These are phyloP conservation scores for Psittacula echo DNA, from an alignment of 2,797 vertebrate species.

Conservation along the genomic window DNA sequence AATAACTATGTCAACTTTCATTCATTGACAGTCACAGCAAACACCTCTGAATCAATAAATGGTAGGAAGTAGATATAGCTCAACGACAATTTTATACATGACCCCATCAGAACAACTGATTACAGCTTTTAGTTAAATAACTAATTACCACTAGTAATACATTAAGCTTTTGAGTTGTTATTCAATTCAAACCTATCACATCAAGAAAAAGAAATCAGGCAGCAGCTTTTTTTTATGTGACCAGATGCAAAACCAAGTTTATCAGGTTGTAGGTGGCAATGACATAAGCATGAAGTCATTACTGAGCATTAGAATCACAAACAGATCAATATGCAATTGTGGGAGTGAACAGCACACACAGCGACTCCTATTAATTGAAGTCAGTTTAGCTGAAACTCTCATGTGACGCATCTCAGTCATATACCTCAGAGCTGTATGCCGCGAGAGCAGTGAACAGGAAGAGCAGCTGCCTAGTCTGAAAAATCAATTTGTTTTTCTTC, in stretches of 20 bases:
- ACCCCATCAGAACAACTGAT: background rate
- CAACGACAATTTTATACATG: background rate
- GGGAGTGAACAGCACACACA: background rate
- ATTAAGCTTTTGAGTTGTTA: background rate
- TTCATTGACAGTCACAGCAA: background rate
- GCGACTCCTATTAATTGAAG: background rate
- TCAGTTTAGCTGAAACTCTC: background rate
- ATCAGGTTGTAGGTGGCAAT: background rate
- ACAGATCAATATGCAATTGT: conserved; percentile 1
- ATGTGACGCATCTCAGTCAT: background rate
- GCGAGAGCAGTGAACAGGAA: background rate
- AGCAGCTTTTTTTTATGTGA: background rate
- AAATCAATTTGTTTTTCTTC: background rate
- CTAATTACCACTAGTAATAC: background rate
- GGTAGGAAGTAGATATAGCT: background rate
- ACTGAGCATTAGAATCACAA: background rate
- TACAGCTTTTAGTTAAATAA: background rate
- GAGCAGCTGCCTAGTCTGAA: conserved; percentile 36
- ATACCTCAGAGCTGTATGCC: background rate
- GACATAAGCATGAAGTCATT: background rate
- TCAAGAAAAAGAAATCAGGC: background rate
- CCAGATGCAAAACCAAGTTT: background rate
- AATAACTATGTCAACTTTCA: background rate
- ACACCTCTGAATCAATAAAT: background rate
- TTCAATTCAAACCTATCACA: background rate